Evolutionary conservation across 2,888 invertebrate species (phyloP), one percentile per base, ranked within the genome.

Genomic region (Mythimna impura): DNA sequence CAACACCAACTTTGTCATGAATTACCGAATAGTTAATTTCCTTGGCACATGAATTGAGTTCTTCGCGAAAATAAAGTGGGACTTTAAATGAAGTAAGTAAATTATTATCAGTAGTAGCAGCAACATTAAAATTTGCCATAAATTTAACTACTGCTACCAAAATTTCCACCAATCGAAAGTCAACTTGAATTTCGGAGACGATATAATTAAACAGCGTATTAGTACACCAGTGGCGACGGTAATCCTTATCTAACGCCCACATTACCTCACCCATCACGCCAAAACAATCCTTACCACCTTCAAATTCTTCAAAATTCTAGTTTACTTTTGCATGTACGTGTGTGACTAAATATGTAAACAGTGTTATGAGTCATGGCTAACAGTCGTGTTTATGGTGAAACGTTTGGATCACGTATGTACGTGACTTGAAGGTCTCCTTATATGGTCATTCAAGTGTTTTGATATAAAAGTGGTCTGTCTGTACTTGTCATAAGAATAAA

Each of bases 211-310:
- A 43, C 55, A 30, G 66, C 75, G 69, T 73, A 78, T 76, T 64
- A 72, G 61, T 77, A 68, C 65, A 58, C 47, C 63, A 58, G 61
- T 76, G 74, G 86, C 86, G 84, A 87, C 66, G 87, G 89, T 89
- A 90, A 90, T 89, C 89, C 91, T 93, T 93, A 94, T 92, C 94
- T 91, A 89, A 91, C 90, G 90, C 92, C 93, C 90, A 92, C 93
- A 91, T 89, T 81, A 81, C 83, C 72, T 80, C 72, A 75, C 76
- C 60, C 55, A 63, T 62, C 75, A 83, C 47, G 54, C 71, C 61
- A 77, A 80, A 80, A 78, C 66, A 50, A 73, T 70, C 76, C 79
- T 81, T 83, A 81, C 72, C 40, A 76, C 69, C 84, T 81, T 88
- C 82, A 79, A 69, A 43, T 74, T 69, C 83, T 83, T 63, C 73